Conservation (phyloP, 2,888 invertebrate genomes). For the Ennomos erosarius region DNA sequence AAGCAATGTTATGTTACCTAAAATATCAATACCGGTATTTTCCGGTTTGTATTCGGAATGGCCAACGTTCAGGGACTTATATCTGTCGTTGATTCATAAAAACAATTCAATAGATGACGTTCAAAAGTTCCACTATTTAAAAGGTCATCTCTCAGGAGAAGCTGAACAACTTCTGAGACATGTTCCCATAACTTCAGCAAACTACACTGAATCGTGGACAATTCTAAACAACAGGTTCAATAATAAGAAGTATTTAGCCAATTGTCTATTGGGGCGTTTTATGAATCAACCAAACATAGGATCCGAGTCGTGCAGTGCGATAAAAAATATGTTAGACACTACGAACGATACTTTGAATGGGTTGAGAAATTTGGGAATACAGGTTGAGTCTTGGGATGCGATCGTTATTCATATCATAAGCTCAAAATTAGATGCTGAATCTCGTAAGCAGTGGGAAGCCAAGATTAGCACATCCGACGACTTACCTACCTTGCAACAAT, state of each 20-base stretch:
- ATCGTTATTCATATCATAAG: too few species aligned
- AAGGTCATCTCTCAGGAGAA: constrained; percentile 1
- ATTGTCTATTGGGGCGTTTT: neutral
- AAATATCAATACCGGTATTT: constrained; percentile 2
- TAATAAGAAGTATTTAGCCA: constrained; percentile 3
- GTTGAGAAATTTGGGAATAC: too few species aligned
- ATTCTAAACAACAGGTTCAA: neutral
- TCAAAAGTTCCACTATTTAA: too few species aligned
- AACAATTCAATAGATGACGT: constrained; percentile 2
- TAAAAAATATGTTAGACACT: too few species aligned
- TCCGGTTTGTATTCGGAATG: constrained; percentile 4
- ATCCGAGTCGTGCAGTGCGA: too few species aligned
- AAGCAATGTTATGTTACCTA: neutral
- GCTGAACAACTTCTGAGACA: constrained; percentile 3
- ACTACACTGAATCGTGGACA: neutral
- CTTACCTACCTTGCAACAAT: too few species aligned
- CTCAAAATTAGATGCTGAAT: too few species aligned
- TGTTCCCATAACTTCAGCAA: neutral
- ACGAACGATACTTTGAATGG: too few species aligned
- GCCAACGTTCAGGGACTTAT: constrained; percentile 1
- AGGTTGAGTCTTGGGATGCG: too few species aligned
- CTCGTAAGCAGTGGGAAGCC: too few species aligned
- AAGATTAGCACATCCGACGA: too few species aligned
- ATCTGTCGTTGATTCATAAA: constrained; percentile 2
- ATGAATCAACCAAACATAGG: neutral